Evolutionary conservation across 2,797 vertebrate genomes (phyloP).

Genomic region (Chiropotes sagulatus): DNA sequence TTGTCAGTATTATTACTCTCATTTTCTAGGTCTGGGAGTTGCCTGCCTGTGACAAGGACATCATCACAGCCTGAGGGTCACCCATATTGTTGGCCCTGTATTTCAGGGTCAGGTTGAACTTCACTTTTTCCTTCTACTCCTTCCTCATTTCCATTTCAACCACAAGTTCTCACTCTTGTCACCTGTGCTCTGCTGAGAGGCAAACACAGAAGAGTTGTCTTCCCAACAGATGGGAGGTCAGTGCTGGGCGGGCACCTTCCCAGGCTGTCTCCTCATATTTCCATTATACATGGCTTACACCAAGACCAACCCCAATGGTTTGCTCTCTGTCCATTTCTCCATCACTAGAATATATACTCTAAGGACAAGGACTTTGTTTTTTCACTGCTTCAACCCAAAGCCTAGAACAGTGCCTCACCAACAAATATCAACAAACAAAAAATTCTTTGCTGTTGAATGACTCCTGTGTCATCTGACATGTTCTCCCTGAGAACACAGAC

Average conservation of each 20-base stretch:
- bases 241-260: fast-evolving
- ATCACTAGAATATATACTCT: neutral
- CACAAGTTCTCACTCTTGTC: neutral
- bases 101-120: neutral
- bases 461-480: too few species aligned
- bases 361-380: neutral
- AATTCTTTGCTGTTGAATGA: neutral
- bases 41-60: neutral
- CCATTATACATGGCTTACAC: neutral
- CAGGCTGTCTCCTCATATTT: neutral
- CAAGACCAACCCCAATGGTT: neutral
- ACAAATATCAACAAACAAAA: neutral
- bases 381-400: neutral
- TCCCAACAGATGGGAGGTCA: neutral
- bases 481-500: neutral
- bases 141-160: slow-evolving; percentile 38
- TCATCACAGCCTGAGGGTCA: neutral
- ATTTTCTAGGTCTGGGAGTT: neutral
- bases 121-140: neutral
- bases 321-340: neutral
- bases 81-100: too few species aligned
- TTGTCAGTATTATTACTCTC: neutral
- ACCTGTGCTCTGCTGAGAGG: neutral
- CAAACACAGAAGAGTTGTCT: neutral
- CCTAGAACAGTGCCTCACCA: neutral